phyloP scores from a whole-genome alignment of 2,888 invertebrate species.

The Chaitophorus viminalis region DNA sequence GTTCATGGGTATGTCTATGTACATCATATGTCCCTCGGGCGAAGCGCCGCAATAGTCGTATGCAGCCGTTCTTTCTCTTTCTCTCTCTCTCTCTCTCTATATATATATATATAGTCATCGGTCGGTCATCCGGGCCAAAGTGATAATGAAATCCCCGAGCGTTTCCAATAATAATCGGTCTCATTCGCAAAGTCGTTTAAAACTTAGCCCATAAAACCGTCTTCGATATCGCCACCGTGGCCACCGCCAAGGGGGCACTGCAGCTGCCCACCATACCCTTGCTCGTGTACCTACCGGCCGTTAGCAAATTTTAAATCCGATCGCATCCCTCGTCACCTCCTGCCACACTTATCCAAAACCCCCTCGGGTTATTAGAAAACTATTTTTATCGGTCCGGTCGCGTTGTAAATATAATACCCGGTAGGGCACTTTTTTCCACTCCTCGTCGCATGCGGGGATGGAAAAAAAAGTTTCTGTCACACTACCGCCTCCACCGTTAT shows the following conservation, averaged over 20 bases:
- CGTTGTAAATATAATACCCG: constrained; percentile 28
- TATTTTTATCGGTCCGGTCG: constrained; percentile 43
- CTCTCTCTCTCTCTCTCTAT: too few relatives aligned
- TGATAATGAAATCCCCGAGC: constrained; percentile 46
- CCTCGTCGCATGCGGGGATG: background rate
- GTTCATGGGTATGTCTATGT: too few relatives aligned
- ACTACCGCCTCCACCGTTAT: background rate
- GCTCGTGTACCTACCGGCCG: too few relatives aligned
- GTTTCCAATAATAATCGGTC: constrained; percentile 31
- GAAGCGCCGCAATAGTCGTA: background rate
- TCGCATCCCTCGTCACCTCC: too few relatives aligned
- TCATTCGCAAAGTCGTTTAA: constrained; percentile 32
- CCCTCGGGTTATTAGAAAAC: constrained; percentile 51
- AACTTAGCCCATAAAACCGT: constrained; percentile 57
- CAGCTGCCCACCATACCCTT: too few relatives aligned
- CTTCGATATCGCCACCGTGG: background rate
- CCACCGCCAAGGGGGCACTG: too few relatives aligned
- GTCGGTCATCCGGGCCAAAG: background rate
- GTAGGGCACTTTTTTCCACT: background rate
- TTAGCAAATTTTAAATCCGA: constrained; percentile 26
- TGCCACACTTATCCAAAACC: too few relatives aligned
- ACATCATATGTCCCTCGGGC: background rate
- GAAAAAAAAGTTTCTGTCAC: constrained; percentile 9
- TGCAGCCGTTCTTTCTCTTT: background rate
- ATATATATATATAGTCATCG: too few relatives aligned